Conservation (phyloP, 2,888 invertebrate species). For the Eretmocerus hayati region DNA sequence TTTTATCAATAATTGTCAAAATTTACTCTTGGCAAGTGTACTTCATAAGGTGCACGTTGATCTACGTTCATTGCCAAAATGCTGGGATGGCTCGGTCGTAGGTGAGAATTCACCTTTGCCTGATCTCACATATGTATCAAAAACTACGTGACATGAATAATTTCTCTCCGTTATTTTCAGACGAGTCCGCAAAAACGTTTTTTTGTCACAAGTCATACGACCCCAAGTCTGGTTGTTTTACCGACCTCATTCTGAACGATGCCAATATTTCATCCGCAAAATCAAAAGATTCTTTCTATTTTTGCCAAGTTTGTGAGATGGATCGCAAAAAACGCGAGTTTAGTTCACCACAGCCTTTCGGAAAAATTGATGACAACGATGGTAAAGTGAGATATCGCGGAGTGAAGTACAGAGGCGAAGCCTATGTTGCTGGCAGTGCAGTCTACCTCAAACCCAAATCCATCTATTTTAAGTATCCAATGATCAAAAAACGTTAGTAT, state of each 20-base stretch:
- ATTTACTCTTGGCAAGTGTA: slow-evolving; percentile 51
- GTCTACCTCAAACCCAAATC: slow-evolving; percentile 63
- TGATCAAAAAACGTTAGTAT: too few species aligned
- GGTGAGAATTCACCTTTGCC: too few species aligned
- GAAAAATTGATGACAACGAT: background rate
- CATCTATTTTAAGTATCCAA: slow-evolving; percentile 51
- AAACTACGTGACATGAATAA: too few species aligned
- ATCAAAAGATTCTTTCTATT: background rate
- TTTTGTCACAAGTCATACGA: slow-evolving; percentile 10
- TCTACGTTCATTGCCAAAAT: background rate
- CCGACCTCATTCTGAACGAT: background rate
- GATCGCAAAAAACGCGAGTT: background rate
- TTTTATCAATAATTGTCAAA: slow-evolving; percentile 65
- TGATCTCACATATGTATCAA: too few species aligned
- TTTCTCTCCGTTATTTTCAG: background rate
- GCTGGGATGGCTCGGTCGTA: too few species aligned
- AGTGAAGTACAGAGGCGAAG: slow-evolving; percentile 55
- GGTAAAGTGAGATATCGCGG: slow-evolving; percentile 39
- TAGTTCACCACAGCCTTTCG: background rate
- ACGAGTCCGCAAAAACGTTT: background rate
- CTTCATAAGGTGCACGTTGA: slow-evolving; percentile 24
- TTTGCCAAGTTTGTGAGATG: slow-evolving; percentile 4
- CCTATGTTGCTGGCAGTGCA: slow-evolving; percentile 59
- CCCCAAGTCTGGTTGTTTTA: slow-evolving; percentile 2
- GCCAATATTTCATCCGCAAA: background rate